phyloP scores from a whole-genome alignment of 2,113 vertebrate genomes.

The Coryphaenoides rupestris region DNA sequence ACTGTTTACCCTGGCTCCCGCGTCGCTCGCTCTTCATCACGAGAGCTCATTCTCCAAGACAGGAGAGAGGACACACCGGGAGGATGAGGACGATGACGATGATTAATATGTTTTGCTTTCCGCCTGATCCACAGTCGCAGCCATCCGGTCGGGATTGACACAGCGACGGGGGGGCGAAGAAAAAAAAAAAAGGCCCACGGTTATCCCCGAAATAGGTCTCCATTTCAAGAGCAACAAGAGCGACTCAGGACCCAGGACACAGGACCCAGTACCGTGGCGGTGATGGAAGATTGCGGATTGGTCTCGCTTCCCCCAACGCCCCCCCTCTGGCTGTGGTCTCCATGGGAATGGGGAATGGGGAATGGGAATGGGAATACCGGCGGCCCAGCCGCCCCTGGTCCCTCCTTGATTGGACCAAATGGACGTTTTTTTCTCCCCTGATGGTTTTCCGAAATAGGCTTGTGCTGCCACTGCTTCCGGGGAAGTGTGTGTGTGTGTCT shows the following conservation, averaged over 20 bases:
- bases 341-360: slow-evolving; percentile 57
- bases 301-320: no score
- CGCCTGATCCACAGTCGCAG: slow-evolving; percentile 17
- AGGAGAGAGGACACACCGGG: slow-evolving; percentile 33
- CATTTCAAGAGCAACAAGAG: slow-evolving; percentile 61
- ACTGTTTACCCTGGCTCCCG: slow-evolving; percentile 40
- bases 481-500: no score
- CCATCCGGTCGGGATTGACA: no score
- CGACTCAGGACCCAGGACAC: no score
- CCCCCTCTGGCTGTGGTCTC: slow-evolving; percentile 46
- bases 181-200: no score
- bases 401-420: slow-evolving; percentile 26
- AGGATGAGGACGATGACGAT: no score
- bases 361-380: slow-evolving; percentile 53
- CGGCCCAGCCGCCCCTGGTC: slow-evolving; percentile 36
- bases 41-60: slow-evolving; percentile 52
- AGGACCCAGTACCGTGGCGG: no score
- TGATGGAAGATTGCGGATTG: no score
- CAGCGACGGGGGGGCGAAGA: no score
- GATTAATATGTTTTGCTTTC: slow-evolving; percentile 55
- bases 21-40: slow-evolving; percentile 46
- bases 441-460: slow-evolving; percentile 50
- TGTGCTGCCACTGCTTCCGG: slow-evolving; percentile 31
- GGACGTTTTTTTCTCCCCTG: slow-evolving; percentile 29
- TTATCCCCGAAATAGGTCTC: slow-evolving; percentile 64